Base-by-base conservation (phyloP, 1,140 invertebrate species). In the Cecropterus lyciades region DNA sequence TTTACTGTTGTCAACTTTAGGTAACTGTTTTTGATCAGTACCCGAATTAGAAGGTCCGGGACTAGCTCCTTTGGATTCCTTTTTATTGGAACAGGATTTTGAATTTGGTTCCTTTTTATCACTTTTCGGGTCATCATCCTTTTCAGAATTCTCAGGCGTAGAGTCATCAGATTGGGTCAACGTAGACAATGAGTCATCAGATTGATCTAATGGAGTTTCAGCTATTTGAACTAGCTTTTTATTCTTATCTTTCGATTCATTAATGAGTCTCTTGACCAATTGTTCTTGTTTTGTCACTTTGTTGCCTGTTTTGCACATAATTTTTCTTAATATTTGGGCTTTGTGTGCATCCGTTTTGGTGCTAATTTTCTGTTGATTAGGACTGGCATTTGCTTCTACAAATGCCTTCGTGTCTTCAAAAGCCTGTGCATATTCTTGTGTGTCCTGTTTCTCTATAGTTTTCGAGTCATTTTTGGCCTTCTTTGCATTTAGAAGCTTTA, bases 391-490 rank as follows among this genome's bases (percentile, higher is more conserved):
- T 43, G 8, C 13, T 43, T 77, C 76, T 14, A 75, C 62, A 69
- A 70, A 77, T 0, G 66, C 65, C 65, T 73, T 80, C 0, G 77
- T 75, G 20, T 69, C 57, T 11, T 65, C 16, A 15, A 71, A 73
- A 40, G 75, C 69, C 37, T 71, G 24, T 48, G 51, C 33, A 17
- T 56, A 43, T 42, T 70, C 69, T 37, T 43, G 37, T 30, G 13
- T 17, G 0, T 55, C 15, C 30, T 49, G 0, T 15, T 0, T 0
- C 0, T 33, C 9, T 15, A 1, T 10, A 17, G 37, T 42, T 13
- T 52, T 60, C 6, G 15, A 10, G 16, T 57, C 57, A 37, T 16
- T 10, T 56, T 24, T 16, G 7, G 4, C 43, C 40, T 16, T 70
- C 14, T 66, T 45, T 7, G 20, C 40, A 57, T 59, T 24, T 8